These are phyloP conservation scores for Lepus europaeus DNA, from an alignment of 2,113 vertebrate species.

Conservation along the genomic window DNA sequence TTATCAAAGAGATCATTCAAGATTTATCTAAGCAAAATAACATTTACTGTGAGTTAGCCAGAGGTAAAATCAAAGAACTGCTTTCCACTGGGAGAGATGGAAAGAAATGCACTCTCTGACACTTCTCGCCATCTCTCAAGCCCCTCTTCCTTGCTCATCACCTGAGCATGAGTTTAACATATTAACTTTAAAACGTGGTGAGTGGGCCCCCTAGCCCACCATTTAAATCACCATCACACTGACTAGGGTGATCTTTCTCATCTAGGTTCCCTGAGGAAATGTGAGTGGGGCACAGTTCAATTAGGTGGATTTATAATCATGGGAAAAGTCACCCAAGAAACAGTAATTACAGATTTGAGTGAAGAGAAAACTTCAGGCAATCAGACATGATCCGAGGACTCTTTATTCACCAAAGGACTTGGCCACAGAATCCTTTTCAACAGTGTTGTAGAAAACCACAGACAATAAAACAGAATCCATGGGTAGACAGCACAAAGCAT, in stretches of 20 bases:
- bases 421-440: not conserved
- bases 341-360: not conserved
- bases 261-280: not conserved
- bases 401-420: not conserved
- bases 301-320: not conserved
- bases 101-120: not conserved
- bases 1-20: not conserved
- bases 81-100: not conserved
- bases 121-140: not conserved
- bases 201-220: not conserved
- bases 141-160: not conserved
- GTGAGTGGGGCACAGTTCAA: not conserved
- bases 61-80: not conserved
- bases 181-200: not conserved
- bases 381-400: not conserved
- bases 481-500: not conserved
- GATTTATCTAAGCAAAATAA: not conserved
- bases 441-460: not conserved
- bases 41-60: not conserved
- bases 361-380: not conserved
- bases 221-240: not conserved
- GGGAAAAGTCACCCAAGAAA: not conserved
- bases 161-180: not conserved
- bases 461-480: not conserved
- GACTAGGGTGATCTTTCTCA: not conserved